A percentile compares a stretch with the other conserved stretches of the same genome.
Conservation (phyloP, 2,113 vertebrate species). For the Indicator indicator region DNA sequence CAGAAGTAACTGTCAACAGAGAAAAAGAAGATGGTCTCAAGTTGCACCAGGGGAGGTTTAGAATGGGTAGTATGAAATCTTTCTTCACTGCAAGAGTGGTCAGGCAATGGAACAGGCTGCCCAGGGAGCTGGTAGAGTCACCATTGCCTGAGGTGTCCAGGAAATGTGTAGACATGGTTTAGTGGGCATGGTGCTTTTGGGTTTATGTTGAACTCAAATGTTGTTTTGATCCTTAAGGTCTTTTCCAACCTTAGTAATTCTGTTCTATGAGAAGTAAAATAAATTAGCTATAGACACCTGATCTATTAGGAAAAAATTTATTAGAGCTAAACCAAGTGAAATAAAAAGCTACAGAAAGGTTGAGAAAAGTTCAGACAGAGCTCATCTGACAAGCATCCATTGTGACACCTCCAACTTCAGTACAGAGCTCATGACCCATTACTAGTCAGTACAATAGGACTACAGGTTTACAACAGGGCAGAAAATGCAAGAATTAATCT, state of each 20-base stretch:
- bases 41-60: too few species aligned
- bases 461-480: neutral
- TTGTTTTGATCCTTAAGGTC: too few species aligned
- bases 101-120: too few species aligned
- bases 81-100: too few species aligned
- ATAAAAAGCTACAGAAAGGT: neutral
- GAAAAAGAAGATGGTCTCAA: too few species aligned
- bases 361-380: neutral
- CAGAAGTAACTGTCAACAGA: neutral
- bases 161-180: too few species aligned
- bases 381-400: neutral
- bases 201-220: too few species aligned
- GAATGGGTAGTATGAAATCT: too few species aligned
- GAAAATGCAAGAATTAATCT: neutral
- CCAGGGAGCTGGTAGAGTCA: too few species aligned
- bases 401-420: neutral
- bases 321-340: neutral
- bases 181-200: too few species aligned
- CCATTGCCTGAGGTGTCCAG: too few species aligned
- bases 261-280: neutral
- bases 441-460: neutral
- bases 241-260: too few species aligned
- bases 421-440: neutral
- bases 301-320: neutral
- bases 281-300: neutral